These are phyloP conservation scores for Alentia gelatinosa DNA, from an alignment of 2,888 invertebrate genomes.

Conservation along the genomic window DNA sequence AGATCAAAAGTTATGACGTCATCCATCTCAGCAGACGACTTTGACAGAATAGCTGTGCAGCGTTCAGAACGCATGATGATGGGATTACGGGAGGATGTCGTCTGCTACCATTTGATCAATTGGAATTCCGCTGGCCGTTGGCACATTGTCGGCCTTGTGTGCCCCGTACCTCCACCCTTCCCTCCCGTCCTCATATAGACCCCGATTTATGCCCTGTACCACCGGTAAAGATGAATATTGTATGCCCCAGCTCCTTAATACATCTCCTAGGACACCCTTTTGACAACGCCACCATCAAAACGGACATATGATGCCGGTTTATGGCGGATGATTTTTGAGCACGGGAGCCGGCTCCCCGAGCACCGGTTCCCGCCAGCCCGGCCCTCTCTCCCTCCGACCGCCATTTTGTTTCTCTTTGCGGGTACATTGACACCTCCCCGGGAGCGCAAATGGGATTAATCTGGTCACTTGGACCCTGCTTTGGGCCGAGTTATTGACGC, in stretches of 20 bases:
- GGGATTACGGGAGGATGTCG: background rate
- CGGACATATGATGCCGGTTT: background rate
- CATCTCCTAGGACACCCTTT: constrained; percentile 21
- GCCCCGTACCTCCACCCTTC: background rate
- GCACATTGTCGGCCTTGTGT: background rate
- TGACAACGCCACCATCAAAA: constrained; percentile 1
- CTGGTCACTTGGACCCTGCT: no score
- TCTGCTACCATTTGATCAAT: background rate
- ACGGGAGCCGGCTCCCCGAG: background rate
- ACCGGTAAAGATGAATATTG: background rate
- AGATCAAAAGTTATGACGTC: background rate
- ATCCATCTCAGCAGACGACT: background rate
- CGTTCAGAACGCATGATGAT: background rate
- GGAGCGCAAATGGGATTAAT: background rate
- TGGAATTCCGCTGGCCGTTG: background rate
- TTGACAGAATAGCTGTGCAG: background rate
- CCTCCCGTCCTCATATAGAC: background rate
- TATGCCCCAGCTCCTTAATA: background rate
- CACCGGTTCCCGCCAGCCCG: background rate
- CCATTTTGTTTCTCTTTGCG: background rate
- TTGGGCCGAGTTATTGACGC: no score
- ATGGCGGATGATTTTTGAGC: background rate
- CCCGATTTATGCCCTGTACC: background rate
- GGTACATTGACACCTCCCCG: background rate
- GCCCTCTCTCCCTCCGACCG: background rate